Base-by-base conservation (phyloP, 2,888 invertebrate genomes). In the Caenorhabditis sulstoni region DNA sequence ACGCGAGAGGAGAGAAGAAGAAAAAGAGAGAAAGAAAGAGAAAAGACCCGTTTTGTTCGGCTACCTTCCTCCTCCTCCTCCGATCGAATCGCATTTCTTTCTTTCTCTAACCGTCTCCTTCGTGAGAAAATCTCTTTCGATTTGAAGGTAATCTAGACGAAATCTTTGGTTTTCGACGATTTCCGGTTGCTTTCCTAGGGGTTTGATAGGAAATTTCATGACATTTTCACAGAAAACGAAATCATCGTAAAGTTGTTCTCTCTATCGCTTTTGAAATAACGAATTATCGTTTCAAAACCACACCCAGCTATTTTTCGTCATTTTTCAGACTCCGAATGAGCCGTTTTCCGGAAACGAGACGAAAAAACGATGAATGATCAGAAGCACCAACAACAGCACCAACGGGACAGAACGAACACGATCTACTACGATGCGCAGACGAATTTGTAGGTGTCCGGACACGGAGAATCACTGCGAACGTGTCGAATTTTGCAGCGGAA, bases 351-450 rank as follows among this genome's bases (percentile, higher is more conserved):
- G 11, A 18, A 35, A 12, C 35, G 18, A 2, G 55, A 66, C 5
- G 35, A 18, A 22, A 29, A 29, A 29, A 29, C 29, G 29, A 78
- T 79, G 74, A 68, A 66, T 66, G 77, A 70, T 4, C 49, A n/a
- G n/a, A n/a, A 62, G 29, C 57, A 47, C 7, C 68, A 68, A 23
- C 52, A 70, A 7, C 49, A 62, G 29, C 57, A 47, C 7, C 68
- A 68, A 23, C 52, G 80, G 44, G 76, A 75, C 18, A 65, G 80
- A 57, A 57, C 70, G 37, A 52, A 52, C n/a, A 80, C 70, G 14
- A 66, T 71, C 7, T 80, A 80, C 47, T 80, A 80, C 53, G 75
- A 80, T 64, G 80, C 80, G 5, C 75, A 80, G 14, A 8, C 65
- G 16, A 66, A 76, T 61, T 76, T 80, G 80, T 80, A 47, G 52